Evolutionary conservation across 2,888 invertebrate species (phyloP), one percentile per base, ranked within the genome.

Genomic region (Dioctria linearis): DNA sequence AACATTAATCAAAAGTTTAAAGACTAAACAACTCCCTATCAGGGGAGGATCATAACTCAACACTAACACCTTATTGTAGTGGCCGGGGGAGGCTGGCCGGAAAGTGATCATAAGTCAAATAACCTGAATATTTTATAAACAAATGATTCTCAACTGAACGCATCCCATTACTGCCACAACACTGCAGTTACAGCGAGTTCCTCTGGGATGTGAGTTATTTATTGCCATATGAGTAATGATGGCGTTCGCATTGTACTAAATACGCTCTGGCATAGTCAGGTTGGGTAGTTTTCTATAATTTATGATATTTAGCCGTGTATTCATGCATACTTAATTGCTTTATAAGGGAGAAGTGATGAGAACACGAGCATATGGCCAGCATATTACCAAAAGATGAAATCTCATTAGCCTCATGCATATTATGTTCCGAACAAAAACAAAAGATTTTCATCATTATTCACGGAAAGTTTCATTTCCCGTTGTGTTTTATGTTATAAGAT

Each of bases 191-290:
- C 61, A 76, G 61, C 25, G 25, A 63, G 61, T 76, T 76, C 76
- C 76, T 76, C 61, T 43, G 76, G 76, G 76, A 63, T 46, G 43
- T 46, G 61, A 46, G 63, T 61, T 76, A 76, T 76, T 76, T 76
- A 76, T 63, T 13, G 39, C 43, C 43, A 43, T 42, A 37, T 49
- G 46, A 37, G 63, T 39, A 37, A 59, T 76, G 49, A 57, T 76
- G 43, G 46, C 13, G 61, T 37, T 61, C n/a, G 76, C 61, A 63
- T 43, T 63, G 73, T 61, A 11, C 13, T 43, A 40, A 42, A 37
- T 39, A 42, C 46, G 11, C 6, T 61, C 8, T 63, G 63, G 25
- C 9, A 11, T 13, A 46, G 61, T 76, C 63, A 76, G 39, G 42
- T 42, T 49, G 42, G 8, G n/a, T 37, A 43, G 61, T 54, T 40